Percentiles rank a stretch among this genome's conserved stretches.
Conservation (phyloP, 2,113 vertebrate genomes). For the Boulengeromyrus knoepffleri region DNA sequence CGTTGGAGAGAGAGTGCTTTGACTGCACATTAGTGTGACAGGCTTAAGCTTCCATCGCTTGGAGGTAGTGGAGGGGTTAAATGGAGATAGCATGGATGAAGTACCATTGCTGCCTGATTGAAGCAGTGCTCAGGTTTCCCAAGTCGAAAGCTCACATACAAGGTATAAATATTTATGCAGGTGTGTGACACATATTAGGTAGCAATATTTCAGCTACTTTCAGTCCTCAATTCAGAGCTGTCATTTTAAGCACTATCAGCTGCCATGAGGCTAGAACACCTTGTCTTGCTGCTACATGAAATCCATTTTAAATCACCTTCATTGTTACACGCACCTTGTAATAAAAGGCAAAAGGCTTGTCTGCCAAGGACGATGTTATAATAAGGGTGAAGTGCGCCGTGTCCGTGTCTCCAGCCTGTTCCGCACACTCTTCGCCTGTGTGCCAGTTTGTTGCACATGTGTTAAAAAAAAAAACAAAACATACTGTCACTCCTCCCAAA, state of each 20-base stretch:
- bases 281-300: conserved; percentile 62
- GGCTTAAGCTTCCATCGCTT: neutral
- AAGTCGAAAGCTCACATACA: conserved; percentile 20
- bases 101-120: conserved; percentile 47
- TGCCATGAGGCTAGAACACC: conserved; percentile 60
- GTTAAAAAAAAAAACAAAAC: conserved; percentile 54
- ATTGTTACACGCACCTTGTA: conserved; percentile 57
- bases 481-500: conserved; percentile 54
- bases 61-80: conserved; percentile 21
- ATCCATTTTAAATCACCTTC: conserved; percentile 65
- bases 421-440: conserved; percentile 14
- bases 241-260: conserved; percentile 62
- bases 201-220: conserved; percentile 63
- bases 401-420: conserved; percentile 17
- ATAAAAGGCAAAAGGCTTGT: conserved; percentile 66
- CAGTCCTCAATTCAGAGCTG: conserved; percentile 63
- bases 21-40: neutral
- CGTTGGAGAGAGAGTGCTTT: neutral
- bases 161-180: conserved; percentile 68
- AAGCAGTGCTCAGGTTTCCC: conserved; percentile 39
- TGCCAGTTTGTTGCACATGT: conserved; percentile 51
- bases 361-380: conserved; percentile 65
- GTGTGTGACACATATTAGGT: conserved; percentile 65
- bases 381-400: conserved; percentile 58
- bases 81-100: conserved; percentile 21